phyloP scores from a whole-genome alignment of 2,888 invertebrate species.

The Aromia moschata region DNA sequence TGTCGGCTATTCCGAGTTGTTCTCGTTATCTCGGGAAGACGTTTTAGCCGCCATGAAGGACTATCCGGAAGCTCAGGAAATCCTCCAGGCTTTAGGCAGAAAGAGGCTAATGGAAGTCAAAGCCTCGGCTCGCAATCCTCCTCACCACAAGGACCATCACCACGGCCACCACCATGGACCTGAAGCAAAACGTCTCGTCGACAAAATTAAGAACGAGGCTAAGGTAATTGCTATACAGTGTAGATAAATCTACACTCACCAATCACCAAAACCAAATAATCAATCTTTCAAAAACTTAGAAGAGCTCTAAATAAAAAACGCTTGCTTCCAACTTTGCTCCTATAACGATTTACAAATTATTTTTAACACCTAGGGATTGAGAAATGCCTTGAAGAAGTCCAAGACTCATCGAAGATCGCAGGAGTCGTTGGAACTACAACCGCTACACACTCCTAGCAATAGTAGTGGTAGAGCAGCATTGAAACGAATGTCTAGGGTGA shows the following conservation, averaged over 20 bases:
- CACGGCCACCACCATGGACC: constrained; percentile 47
- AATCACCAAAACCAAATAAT: too few species aligned
- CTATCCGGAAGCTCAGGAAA: constrained; percentile 95
- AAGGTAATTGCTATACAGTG: too few species aligned
- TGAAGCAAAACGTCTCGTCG: constrained; percentile 75
- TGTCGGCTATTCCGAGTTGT: constrained; percentile 94
- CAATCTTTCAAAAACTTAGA: too few species aligned
- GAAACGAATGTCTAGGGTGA: constrained; percentile 78
- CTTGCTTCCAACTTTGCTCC: too few species aligned
- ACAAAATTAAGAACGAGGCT: constrained; percentile 85
- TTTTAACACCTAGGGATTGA: constrained; percentile 63
- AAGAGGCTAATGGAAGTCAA: constrained; percentile 87
- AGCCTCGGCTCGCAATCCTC: constrained; percentile 59
- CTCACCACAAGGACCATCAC: constrained; percentile 52
- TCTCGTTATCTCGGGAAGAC: constrained; percentile 93
- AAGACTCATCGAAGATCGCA: constrained; percentile 68
- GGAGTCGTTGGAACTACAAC: constrained; percentile 76
- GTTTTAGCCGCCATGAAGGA: constrained; percentile 96
- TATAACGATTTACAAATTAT: too few species aligned
- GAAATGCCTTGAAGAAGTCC: constrained; percentile 70
- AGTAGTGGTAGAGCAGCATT: constrained; percentile 67
- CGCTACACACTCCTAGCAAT: constrained; percentile 64
- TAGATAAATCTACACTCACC: too few species aligned
- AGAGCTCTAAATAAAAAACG: too few species aligned
- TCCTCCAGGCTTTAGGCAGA: constrained; percentile 86